A percentile compares a stretch with the other conserved stretches of the same genome.
phyloP scores from a whole-genome alignment of 2,888 invertebrate genomes.

The Andrena hattorfiana region DNA sequence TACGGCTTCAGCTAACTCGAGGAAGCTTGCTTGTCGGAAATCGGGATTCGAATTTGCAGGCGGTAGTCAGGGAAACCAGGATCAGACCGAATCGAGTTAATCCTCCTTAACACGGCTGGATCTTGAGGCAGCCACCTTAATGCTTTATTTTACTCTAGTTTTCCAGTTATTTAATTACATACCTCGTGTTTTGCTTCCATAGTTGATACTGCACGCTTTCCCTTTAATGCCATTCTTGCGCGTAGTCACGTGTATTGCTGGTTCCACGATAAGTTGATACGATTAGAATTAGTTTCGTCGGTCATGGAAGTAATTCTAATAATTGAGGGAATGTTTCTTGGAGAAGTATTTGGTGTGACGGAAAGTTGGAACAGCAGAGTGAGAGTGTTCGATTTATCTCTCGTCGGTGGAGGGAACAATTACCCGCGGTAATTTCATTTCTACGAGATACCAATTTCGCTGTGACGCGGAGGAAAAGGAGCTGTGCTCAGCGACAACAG shows the following conservation, averaged over 20 bases:
- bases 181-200: too few species aligned
- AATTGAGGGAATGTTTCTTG: too few species aligned
- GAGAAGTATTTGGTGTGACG: too few species aligned
- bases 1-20: constrained; percentile 2
- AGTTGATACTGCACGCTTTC: too few species aligned
- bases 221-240: too few species aligned
- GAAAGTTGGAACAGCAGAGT: too few species aligned
- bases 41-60: constrained; percentile 21
- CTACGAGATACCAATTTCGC: constrained; percentile 8
- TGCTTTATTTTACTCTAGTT: not conserved
- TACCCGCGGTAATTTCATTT: constrained; percentile 33
- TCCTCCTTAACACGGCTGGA: not conserved
- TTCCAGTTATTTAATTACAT: not conserved
- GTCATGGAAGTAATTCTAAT: too few species aligned
- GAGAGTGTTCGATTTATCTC: not conserved
- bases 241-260: too few species aligned
- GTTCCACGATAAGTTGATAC: too few species aligned
- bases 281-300: too few species aligned
- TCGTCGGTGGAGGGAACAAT: not conserved
- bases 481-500: constrained; percentile 28
- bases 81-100: constrained; percentile 21
- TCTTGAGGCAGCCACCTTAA: not conserved
- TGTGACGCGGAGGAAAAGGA: not conserved
- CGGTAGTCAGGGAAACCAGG: constrained; percentile 16
- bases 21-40: constrained; percentile 3